A percentile compares a stretch with the other conserved stretches of the same genome.
Conservation (phyloP, 2,797 vertebrate genomes). For the Selene dorsalis region DNA sequence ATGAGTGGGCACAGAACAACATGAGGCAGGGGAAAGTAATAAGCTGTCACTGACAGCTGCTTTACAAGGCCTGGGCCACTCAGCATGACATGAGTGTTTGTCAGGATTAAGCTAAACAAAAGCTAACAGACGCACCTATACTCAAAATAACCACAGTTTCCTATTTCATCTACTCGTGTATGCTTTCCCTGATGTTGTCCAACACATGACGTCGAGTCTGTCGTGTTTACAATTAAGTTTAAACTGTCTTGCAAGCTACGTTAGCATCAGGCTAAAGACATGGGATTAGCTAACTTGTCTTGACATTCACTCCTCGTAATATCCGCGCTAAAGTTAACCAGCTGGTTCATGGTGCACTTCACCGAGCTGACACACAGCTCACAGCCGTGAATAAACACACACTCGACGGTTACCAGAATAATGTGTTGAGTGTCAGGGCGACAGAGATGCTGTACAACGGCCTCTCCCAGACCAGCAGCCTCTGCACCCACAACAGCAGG, state of each 20-base stretch:
- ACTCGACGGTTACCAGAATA: slow-evolving; percentile 89
- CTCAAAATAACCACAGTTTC: neutral
- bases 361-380: neutral
- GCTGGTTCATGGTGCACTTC: neutral
- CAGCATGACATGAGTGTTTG: slow-evolving; percentile 40
- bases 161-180: fast-evolving
- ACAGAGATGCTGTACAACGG: slow-evolving; percentile 91
- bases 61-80: slow-evolving; percentile 38
- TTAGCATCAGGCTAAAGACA: slow-evolving; percentile 73
- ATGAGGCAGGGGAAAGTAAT: neutral
- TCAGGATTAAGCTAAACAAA: neutral
- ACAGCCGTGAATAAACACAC: neutral
- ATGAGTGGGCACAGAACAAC: neutral
- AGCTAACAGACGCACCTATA: slow-evolving; percentile 6
- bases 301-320: slow-evolving; percentile 49
- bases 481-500: slow-evolving; percentile 86
- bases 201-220: neutral
- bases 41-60: slow-evolving; percentile 49
- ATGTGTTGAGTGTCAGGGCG: slow-evolving; percentile 91
- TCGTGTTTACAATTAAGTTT: slow-evolving; percentile 3
- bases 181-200: neutral
- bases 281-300: slow-evolving; percentile 73
- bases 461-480: slow-evolving; percentile 96
- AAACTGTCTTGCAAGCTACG: slow-evolving; percentile 23
- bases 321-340: slow-evolving; percentile 21